Percentiles rank a stretch among this genome's conserved stretches.
Conservation (phyloP, 2,888 invertebrate species). For the Bellardia bayeri region DNA sequence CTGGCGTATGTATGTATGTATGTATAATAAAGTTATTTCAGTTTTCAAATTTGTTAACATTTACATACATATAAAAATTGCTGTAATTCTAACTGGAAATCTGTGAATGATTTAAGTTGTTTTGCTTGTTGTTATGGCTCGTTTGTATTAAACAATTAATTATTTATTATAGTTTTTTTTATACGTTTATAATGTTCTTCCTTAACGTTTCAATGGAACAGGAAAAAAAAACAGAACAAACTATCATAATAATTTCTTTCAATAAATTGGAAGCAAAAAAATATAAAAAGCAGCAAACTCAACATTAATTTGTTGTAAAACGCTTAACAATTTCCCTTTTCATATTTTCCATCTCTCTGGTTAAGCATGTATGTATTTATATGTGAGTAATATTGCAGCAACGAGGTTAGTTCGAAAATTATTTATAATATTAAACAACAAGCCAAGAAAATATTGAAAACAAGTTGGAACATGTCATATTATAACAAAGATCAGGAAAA, state of each 20-base stretch:
- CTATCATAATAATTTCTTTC: slow-evolving; percentile 39
- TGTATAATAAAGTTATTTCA: slow-evolving; percentile 50
- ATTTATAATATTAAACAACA: neutral
- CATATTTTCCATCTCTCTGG: slow-evolving; percentile 18
- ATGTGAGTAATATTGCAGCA: neutral
- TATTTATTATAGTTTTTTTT: slow-evolving; percentile 30
- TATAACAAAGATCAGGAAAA: no score
- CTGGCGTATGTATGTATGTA: slow-evolving; percentile 19
- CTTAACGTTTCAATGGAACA: neutral
- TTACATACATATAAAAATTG: neutral
- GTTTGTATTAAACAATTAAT: slow-evolving; percentile 50
- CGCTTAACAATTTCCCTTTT: slow-evolving; percentile 68
- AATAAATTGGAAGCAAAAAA: slow-evolving; percentile 38
- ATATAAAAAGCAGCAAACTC: neutral
- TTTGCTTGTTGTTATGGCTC: slow-evolving; percentile 40
- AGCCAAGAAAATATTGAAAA: no score
- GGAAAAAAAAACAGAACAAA: neutral
- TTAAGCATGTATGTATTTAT: no score
- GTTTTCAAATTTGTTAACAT: neutral
- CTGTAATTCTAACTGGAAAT: slow-evolving; percentile 32
- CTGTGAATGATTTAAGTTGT: slow-evolving; percentile 49
- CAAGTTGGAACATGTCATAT: no score
- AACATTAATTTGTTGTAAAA: slow-evolving; percentile 64
- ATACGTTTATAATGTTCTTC: slow-evolving; percentile 11
- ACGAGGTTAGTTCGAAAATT: neutral